These are phyloP conservation scores for Chlorodrepanis virens DNA, from an alignment of 2,113 vertebrate species.

Conservation along the genomic window DNA sequence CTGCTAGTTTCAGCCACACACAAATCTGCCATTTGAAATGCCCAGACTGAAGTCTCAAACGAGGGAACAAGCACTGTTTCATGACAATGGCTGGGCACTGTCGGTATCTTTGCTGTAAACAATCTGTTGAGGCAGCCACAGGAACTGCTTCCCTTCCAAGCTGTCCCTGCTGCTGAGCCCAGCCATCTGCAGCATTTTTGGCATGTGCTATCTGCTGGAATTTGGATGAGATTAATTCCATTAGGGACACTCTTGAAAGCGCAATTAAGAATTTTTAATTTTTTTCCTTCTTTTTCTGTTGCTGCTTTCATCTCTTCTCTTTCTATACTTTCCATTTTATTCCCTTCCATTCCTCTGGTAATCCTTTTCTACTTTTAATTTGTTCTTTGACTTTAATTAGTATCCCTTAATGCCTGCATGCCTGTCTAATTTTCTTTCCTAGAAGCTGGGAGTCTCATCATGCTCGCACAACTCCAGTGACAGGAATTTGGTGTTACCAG, in stretches of 20 bases:
- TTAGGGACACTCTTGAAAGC: neutral
- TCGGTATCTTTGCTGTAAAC: neutral
- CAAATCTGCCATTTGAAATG: neutral
- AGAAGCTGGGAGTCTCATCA: neutral
- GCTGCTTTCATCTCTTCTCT: neutral
- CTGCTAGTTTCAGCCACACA: neutral
- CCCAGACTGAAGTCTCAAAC: neutral
- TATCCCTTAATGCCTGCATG: neutral
- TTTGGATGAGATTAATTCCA: neutral
- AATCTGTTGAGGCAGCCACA: conserved; percentile 48
- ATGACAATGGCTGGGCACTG: conserved; percentile 28
- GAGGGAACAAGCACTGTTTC: conserved; percentile 23
- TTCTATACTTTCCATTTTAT: neutral
- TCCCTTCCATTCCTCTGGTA: neutral
- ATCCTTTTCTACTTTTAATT: neutral
- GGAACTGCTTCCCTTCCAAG: conserved; percentile 19
- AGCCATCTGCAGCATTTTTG: conserved; percentile 42
- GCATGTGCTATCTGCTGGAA: neutral
- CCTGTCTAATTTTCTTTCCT: neutral
- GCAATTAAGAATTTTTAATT: neutral
- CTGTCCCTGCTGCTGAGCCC: neutral
- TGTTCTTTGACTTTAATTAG: neutral
- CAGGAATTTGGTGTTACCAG: neutral
- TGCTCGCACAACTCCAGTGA: neutral
- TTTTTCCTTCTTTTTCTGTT: neutral